Conservation (phyloP, 2,113 vertebrate species). For the Taurulus bubalis region DNA sequence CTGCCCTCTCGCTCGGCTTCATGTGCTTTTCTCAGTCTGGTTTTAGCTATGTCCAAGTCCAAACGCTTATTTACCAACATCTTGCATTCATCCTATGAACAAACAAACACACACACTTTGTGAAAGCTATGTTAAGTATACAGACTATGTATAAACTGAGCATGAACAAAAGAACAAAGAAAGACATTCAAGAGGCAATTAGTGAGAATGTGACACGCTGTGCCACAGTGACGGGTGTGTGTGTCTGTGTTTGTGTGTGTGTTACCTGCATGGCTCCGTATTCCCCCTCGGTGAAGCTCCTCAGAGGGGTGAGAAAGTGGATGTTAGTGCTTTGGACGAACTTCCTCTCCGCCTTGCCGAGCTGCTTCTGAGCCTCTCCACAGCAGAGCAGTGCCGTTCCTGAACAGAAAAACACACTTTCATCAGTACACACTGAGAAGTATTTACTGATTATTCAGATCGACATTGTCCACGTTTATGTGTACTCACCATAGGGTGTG, state of each 20-base stretch:
- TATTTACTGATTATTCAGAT: not conserved
- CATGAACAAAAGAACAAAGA: not conserved
- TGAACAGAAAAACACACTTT: slow-evolving; percentile 63
- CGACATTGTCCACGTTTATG: not conserved
- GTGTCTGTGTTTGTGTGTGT: not conserved
- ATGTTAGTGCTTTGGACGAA: slow-evolving; percentile 91
- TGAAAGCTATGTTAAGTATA: not conserved
- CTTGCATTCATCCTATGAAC: slow-evolving; percentile 70
- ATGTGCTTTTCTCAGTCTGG: slow-evolving; percentile 72
- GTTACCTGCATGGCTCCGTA: slow-evolving; percentile 92
- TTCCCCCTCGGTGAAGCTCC: slow-evolving; percentile 92
- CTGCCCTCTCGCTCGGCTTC: slow-evolving; percentile 72
- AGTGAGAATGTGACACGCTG: not conserved
- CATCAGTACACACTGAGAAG: not conserved
- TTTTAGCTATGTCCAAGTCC: slow-evolving; percentile 77
- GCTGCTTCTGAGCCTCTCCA: slow-evolving; percentile 92
- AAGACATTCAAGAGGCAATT: not conserved
- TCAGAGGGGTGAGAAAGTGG: slow-evolving; percentile 92
- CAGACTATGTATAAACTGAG: not conserved
- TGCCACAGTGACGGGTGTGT: not conserved
- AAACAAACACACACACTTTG: not conserved
- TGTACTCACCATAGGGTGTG: slow-evolving; percentile 74
- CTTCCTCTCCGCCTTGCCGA: slow-evolving; percentile 90
- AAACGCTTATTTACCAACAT: slow-evolving; percentile 79
- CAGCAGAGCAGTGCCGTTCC: slow-evolving; percentile 92